Evolutionary conservation across 2,113 vertebrate species (phyloP).

Genomic region (Myodes glareolus): DNA sequence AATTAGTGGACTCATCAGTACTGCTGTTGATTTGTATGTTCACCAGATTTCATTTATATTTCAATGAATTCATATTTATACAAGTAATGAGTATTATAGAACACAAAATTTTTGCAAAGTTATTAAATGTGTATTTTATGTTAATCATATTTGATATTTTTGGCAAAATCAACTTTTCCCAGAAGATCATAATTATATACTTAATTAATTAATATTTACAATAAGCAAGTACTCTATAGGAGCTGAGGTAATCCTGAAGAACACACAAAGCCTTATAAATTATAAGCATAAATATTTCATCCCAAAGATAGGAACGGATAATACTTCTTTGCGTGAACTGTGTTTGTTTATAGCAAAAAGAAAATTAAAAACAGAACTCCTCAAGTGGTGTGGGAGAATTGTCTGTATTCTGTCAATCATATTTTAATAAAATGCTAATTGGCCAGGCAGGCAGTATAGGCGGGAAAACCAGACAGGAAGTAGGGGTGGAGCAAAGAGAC

Average conservation of each 20-base stretch:
- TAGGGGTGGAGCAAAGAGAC: too few relatives aligned
- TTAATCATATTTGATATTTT: neutral
- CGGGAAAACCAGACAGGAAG: too few relatives aligned
- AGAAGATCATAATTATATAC: neutral
- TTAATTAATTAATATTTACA: neutral
- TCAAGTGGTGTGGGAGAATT: too few relatives aligned
- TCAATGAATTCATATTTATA: neutral
- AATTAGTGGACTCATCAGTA: neutral
- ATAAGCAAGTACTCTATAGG: neutral
- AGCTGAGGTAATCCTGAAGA: neutral
- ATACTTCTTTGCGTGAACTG: neutral
- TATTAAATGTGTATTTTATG: neutral
- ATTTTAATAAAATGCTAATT: too few relatives aligned
- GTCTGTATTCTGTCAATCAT: too few relatives aligned
- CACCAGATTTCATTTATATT: neutral
- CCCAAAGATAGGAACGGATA: neutral
- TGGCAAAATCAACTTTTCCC: neutral
- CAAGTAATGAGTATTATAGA: neutral
- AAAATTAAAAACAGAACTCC: neutral
- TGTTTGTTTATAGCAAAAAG: neutral
- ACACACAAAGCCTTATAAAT: neutral
- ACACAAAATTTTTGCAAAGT: neutral
- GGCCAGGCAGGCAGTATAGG: too few relatives aligned
- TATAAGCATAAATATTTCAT: neutral
- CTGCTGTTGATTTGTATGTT: neutral